Conservation (phyloP, 1,140 invertebrate genomes). For the Acromyrmex heyeri region DNA sequence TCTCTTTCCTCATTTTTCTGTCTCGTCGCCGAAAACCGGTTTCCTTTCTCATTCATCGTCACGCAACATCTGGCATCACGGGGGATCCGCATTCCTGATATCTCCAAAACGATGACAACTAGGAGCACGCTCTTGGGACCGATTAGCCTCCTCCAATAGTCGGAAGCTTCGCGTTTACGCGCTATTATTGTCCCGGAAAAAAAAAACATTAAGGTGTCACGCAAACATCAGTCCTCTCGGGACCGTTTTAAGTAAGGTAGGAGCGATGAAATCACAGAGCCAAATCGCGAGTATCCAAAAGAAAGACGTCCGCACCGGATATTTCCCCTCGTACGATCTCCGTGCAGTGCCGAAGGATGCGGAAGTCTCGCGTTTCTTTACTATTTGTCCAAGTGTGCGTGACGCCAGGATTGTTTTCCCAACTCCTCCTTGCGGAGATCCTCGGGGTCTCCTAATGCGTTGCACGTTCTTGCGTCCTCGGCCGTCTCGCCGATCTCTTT, state of each 20-base stretch:
- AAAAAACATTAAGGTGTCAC: constrained; percentile 60
- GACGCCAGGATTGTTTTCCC: constrained; percentile 76
- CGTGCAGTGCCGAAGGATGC: constrained; percentile 33
- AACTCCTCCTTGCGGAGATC: constrained; percentile 46
- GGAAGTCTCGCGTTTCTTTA: constrained; percentile 76
- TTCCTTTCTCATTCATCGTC: constrained; percentile 67
- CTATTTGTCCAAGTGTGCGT: constrained; percentile 79
- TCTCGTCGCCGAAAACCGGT: constrained; percentile 67
- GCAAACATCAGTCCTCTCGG: background rate
- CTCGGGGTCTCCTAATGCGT: constrained; percentile 64
- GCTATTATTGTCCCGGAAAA: constrained; percentile 51
- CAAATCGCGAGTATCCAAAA: constrained; percentile 25
- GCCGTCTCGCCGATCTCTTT: constrained; percentile 61
- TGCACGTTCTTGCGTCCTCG: constrained; percentile 62
- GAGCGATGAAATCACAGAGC: constrained; percentile 39
- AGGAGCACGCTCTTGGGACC: constrained; percentile 66
- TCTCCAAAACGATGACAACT: constrained; percentile 61
- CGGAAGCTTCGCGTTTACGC: constrained; percentile 34
- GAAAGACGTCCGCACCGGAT: constrained; percentile 46
- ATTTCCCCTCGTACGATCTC: constrained; percentile 21
- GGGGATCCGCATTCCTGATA: constrained; percentile 56
- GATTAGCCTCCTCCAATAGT: constrained; percentile 70
- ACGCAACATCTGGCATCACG: constrained; percentile 71
- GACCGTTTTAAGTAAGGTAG: background rate
- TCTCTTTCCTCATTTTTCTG: background rate